A percentile compares a stretch with the other conserved stretches of the same genome.
phyloP scores from a whole-genome alignment of 2,797 vertebrate species.

The Sebastes diploproa region DNA sequence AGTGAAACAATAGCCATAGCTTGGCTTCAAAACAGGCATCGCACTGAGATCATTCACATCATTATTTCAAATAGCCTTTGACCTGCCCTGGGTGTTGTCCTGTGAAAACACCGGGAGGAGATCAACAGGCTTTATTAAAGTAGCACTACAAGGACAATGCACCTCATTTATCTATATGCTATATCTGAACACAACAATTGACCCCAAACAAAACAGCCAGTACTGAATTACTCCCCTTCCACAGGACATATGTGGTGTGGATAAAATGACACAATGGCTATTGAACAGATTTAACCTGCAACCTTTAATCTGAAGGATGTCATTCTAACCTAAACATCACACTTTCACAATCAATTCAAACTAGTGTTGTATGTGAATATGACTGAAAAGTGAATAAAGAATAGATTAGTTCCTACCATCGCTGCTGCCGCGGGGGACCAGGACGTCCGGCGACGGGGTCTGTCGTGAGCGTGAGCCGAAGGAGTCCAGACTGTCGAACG shows the following conservation, averaged over 20 bases:
- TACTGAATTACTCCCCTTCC: conserved; percentile 7
- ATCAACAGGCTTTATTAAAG: conserved; percentile 25
- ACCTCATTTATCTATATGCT: conserved; percentile 43
- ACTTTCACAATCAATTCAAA: neutral
- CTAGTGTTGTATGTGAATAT: neutral
- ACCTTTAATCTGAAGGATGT: neutral
- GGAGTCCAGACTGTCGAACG: conserved; percentile 99
- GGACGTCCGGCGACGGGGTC: conserved; percentile 96
- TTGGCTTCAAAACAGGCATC: neutral
- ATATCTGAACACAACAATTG: conserved; percentile 9
- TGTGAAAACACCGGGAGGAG: conserved; percentile 30
- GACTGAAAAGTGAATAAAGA: neutral
- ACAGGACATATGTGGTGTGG: neutral
- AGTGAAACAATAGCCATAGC: conserved; percentile 20
- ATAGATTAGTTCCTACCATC: conserved; percentile 84
- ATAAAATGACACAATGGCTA: neutral
- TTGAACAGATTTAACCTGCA: neutral
- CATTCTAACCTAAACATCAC: neutral
- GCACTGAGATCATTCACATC: conserved; percentile 15
- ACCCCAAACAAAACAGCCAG: conserved; percentile 10
- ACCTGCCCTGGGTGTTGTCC: conserved; percentile 41
- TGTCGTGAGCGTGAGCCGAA: conserved; percentile 95
- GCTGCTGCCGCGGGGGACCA: conserved; percentile 91
- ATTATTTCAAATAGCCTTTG: conserved; percentile 31
- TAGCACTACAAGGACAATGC: conserved; percentile 32